Evolutionary conservation across 2,888 invertebrate genomes (phyloP), one percentile per base, ranked within the genome.

Genomic region (Drosophila cognata): DNA sequence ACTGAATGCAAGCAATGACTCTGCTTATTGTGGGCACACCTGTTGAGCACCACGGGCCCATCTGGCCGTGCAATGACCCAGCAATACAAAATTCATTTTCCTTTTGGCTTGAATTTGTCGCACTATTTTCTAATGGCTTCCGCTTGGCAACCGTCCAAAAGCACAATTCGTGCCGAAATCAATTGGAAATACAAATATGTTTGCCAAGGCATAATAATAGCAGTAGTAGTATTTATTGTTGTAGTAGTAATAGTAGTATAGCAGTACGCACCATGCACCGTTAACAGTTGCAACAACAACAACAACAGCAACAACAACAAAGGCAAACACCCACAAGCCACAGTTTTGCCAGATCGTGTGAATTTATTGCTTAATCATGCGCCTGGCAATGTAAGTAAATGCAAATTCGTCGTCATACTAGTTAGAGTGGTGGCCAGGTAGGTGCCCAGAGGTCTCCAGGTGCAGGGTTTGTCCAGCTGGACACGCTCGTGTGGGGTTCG

Each of bases 361-460:
- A 87, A 84, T 87, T 84, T 84, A 84, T 84, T 84, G 84, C 84
- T 84, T 84, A 87, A 84, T 84, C 84, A 84, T 84, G 73, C 73
- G 76, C 71, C 76, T 79, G 66, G 74, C 67, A 84, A 79, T 77
- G 84, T 66, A 86, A 84, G 82, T 74, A 81, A 65, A 70, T 79
- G 69, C 78, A 79, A 79, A 74, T 77, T 69, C 58, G 48, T 65
- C 31, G 48, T 29, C 25, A 43, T 16, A 41, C 25, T 35, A 29
- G 58, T 29, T 43, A 11, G 62, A 55, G 57, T 55, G 50, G 53
- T 55, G 21, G 18, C 18, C n/a, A 3, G n/a, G 13, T 57, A 21
- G 46, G 16, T 25, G 25, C 21, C 46, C 11, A 7, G 29, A 33
- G 35, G 25, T 28, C 58, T 46, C 61, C 64, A 79, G 77, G 79